phyloP scores from a whole-genome alignment of 2,797 vertebrate species.

The Muscicapa comitata region DNA sequence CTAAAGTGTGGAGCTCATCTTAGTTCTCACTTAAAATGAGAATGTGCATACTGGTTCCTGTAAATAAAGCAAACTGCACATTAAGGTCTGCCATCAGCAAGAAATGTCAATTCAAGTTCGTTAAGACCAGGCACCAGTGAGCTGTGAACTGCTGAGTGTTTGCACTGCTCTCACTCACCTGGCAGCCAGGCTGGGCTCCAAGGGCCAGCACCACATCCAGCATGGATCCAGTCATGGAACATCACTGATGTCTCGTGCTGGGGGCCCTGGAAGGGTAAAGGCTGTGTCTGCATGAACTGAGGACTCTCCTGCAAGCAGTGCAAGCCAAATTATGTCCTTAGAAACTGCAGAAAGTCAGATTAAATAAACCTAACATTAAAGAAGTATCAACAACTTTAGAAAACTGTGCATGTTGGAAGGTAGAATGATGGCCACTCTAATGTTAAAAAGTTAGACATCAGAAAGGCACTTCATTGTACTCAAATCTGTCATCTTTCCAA shows the following conservation, averaged over 20 bases:
- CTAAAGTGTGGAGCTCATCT: not conserved
- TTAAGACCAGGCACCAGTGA: not conserved
- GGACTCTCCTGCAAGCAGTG: not conserved
- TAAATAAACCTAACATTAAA: not conserved
- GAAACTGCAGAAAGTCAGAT: not conserved
- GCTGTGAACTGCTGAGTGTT: not conserved
- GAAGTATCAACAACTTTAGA: not conserved
- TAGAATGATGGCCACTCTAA: not conserved
- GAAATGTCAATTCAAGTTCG: not conserved
- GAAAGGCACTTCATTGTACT: not conserved
- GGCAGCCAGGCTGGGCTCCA: not conserved
- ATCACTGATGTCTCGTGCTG: not conserved
- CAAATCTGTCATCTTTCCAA: not conserved
- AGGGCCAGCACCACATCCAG: not conserved
- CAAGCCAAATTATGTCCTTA: not conserved
- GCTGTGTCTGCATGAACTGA: not conserved
- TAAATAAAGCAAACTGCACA: not conserved
- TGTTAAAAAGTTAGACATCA: not conserved
- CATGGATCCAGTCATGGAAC: not conserved
- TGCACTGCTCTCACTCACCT: not conserved
- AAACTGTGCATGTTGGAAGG: not conserved
- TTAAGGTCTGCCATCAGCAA: not conserved
- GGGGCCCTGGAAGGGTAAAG: not conserved
- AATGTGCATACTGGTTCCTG: not conserved
- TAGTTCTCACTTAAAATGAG: not conserved